Evolutionary conservation across 2,113 vertebrate species (phyloP).

Genomic region (Epinephelus fuscoguttatus): DNA sequence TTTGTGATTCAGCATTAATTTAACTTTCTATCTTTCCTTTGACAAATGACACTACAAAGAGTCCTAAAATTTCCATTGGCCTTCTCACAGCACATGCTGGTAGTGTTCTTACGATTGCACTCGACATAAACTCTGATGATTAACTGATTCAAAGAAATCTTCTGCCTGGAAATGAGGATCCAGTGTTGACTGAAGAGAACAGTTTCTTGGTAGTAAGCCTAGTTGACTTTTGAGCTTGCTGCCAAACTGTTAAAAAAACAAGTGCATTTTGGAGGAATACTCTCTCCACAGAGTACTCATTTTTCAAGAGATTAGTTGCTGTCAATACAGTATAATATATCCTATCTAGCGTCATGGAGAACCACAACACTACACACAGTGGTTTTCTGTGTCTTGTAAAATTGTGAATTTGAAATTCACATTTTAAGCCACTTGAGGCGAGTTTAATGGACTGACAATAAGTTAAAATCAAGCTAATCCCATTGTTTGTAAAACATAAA

Average conservation of each 20-base stretch:
- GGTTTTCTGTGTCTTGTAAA: background rate
- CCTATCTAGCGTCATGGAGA: background rate
- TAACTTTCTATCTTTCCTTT: conserved; percentile 24
- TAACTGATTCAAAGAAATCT: conserved; percentile 63
- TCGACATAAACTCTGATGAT: conserved; percentile 51
- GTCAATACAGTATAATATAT: background rate
- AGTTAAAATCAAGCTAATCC: background rate
- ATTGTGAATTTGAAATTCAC: background rate
- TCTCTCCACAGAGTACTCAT: background rate
- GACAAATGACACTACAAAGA: conserved; percentile 16
- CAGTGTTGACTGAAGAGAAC: conserved; percentile 55
- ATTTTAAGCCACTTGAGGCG: background rate
- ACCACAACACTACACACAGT: background rate
- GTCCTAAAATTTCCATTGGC: conserved; percentile 4
- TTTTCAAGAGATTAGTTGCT: conserved; percentile 15
- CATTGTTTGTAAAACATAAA: conserved; percentile 4
- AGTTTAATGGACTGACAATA: background rate
- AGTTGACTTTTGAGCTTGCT: conserved; percentile 36
- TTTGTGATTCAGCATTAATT: conserved; percentile 31
- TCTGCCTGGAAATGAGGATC: conserved; percentile 60
- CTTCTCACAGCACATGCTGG: background rate
- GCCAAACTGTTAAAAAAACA: conserved; percentile 27
- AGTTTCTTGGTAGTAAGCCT: conserved; percentile 44
- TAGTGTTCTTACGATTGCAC: conserved; percentile 11
- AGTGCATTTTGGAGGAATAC: background rate